Evolutionary conservation across 2,888 invertebrate genomes (phyloP), one percentile per base, ranked within the genome.

Genomic region (Lochmaea capreae): DNA sequence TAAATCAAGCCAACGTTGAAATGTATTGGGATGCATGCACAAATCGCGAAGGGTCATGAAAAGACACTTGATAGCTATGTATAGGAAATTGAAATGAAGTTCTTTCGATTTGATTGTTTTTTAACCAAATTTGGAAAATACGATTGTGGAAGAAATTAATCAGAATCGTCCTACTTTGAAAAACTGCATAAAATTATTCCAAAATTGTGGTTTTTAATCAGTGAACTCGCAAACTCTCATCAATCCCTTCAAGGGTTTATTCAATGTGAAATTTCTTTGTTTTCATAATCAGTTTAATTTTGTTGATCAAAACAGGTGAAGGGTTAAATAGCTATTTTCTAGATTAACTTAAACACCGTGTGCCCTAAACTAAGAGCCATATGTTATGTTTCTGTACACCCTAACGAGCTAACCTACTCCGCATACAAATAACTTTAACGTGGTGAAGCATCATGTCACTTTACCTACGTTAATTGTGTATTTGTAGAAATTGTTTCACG

Each of bases 1-100:
- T 72, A 72, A 72, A 67, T 72, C 67, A 67, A 67, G 42, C 33
- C 16, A n/a, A 8, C 54, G 57, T 10, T 49, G 59, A 57, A 59
- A 68, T 68, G 68, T 59, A 68, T 68, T 68, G 61, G 61, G 33
- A 39, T 39, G 8, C 68, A 61, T 33, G 33, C 59, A 68, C 42
- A 61, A 71, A 65, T 54, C 26, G 58, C 49, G n/a, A 16, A 49
- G n/a, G 49, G n/a, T n/a, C 49, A 49, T 49, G 49, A 43, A 39
- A 39, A 39, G 65, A 71, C 63, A 65, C 42, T 70, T 42, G 61
- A 70, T 52, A 59, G 33, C 49, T 61, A 14, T 43, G 26, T 49
- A 22, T 18, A 22, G 42, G 18, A 42, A 57, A 62, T 52, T 46
- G 10, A 62, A 62, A 62, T 14, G 5, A 49, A 49, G n/a, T n/a